Conservation (phyloP, 2,797 vertebrate species). For the Discoglossus pictus region DNA sequence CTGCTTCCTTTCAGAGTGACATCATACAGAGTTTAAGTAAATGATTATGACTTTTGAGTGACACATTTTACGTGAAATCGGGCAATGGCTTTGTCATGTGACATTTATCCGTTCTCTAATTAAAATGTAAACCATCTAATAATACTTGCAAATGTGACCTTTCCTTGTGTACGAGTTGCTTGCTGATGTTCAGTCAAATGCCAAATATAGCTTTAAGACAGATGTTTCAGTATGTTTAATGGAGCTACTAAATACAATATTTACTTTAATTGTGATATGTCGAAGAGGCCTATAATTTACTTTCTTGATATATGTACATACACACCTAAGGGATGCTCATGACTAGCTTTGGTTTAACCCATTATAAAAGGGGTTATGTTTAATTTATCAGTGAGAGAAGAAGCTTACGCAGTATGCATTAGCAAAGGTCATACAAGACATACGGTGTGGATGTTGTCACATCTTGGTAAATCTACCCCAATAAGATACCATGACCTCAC, state of each 20-base stretch:
- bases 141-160: conserved; percentile 83
- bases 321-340: neutral
- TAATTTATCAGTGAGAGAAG: too few species aligned
- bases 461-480: too few species aligned
- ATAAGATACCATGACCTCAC: too few species aligned
- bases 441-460: too few species aligned
- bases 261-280: conserved; percentile 9
- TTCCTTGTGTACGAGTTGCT: conserved; percentile 67
- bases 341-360: too few species aligned
- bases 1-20: conserved; percentile 49
- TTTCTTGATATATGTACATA: conserved; percentile 6
- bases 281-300: neutral
- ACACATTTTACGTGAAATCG: conserved; percentile 58
- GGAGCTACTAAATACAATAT: conserved; percentile 31
- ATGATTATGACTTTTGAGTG: conserved; percentile 38
- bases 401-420: too few species aligned
- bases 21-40: conserved; percentile 5
- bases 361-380: too few species aligned
- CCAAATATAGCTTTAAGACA: conserved; percentile 62
- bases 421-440: too few species aligned
- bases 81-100: conserved; percentile 67
- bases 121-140: conserved; percentile 70
- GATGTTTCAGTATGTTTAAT: conserved; percentile 52
- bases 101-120: conserved; percentile 77
- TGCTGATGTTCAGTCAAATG: conserved; percentile 72